Conservation (phyloP, 2,113 vertebrate species). For the Sorex araneus region DNA sequence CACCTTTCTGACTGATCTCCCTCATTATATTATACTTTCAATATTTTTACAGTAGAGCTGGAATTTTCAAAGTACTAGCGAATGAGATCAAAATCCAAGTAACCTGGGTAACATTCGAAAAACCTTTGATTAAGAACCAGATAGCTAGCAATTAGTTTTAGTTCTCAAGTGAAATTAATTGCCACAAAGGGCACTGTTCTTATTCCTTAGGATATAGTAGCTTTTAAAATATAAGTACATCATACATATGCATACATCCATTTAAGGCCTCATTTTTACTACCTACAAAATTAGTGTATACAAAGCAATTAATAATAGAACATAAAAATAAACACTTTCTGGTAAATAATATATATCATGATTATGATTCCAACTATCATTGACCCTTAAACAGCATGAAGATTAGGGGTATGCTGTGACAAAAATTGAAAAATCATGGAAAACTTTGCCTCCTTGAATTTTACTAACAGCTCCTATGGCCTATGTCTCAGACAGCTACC, state of each 20-base stretch:
- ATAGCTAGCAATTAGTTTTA: constrained; percentile 33
- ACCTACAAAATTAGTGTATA: not conserved
- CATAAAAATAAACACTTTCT: not conserved
- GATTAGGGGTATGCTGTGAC: not conserved
- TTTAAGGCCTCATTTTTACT: not conserved
- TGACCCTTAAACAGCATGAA: not conserved
- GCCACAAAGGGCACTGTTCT: not conserved
- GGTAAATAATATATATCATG: not conserved
- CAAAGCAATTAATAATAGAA: not conserved
- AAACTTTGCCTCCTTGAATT: not conserved
- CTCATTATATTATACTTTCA: not conserved
- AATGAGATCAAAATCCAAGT: not conserved
- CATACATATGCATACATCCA: not conserved
- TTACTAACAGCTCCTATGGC: too few species aligned
- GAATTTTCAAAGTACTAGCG: not conserved
- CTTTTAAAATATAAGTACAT: not conserved
- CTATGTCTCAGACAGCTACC: not conserved
- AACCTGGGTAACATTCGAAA: not conserved
- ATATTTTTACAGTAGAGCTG: not conserved
- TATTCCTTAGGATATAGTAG: too few species aligned
- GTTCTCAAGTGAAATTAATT: constrained; percentile 3
- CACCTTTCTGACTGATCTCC: not conserved
- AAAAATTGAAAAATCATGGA: not conserved
- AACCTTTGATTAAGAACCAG: not conserved
- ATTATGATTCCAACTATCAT: not conserved